Conservation (phyloP, 2,888 invertebrate genomes). For the Teleiodes luculella region DNA sequence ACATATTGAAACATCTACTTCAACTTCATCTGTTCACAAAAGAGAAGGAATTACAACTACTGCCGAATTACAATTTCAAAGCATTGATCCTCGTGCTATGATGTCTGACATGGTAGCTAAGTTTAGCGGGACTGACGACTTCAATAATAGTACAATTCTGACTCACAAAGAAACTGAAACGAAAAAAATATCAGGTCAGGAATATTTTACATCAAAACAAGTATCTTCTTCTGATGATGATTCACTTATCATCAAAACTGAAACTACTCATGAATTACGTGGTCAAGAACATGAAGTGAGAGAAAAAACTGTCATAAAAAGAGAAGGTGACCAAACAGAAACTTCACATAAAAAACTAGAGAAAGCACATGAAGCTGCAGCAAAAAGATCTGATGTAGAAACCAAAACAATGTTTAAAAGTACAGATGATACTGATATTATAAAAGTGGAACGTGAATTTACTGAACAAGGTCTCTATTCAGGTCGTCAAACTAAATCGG, state of each 20-base stretch:
- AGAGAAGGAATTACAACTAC: slow-evolving; percentile 47
- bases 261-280: slow-evolving; percentile 66
- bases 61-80: slow-evolving; percentile 61
- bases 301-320: slow-evolving; percentile 68
- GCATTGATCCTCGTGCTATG: slow-evolving; percentile 58
- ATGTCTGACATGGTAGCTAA: slow-evolving; percentile 69
- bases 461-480: slow-evolving; percentile 68
- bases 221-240: slow-evolving; percentile 73
- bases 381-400: slow-evolving; percentile 68
- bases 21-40: slow-evolving; percentile 67
- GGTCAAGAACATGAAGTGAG: slow-evolving; percentile 72
- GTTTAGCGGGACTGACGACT: slow-evolving; percentile 58
- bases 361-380: slow-evolving; percentile 73
- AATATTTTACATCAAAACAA: slow-evolving; percentile 71
- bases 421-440: slow-evolving; percentile 62
- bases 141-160: slow-evolving; percentile 54
- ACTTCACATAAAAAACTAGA: slow-evolving; percentile 73
- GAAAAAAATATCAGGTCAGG: slow-evolving; percentile 71
- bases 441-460: slow-evolving; percentile 66
- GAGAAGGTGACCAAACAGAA: slow-evolving; percentile 70
- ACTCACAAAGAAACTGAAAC: slow-evolving; percentile 76
- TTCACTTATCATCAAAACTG: slow-evolving; percentile 67
- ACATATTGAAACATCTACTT: slow-evolving; percentile 62
- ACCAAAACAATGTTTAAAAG: slow-evolving; percentile 66
- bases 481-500: slow-evolving; percentile 66